Percentiles rank a stretch among this genome's conserved stretches.
phyloP scores from a whole-genome alignment of 1,140 invertebrate species.

The Anadara kagoshimensis region DNA sequence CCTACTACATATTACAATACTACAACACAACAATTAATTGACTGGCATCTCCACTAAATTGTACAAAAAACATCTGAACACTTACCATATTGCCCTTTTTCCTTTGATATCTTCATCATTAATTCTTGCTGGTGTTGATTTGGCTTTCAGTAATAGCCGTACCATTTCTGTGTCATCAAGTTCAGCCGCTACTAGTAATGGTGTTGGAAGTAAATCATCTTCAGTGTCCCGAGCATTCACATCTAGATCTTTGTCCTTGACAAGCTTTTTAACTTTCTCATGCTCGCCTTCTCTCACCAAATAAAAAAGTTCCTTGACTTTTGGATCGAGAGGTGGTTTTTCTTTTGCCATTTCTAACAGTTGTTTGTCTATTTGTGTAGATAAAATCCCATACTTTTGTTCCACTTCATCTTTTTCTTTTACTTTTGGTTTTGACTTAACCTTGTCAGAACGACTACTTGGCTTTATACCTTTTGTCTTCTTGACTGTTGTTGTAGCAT shows the following conservation, averaged over 20 bases:
- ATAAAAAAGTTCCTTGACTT: conserved; percentile 13
- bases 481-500: too few species aligned
- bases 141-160: conserved; percentile 54
- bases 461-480: too few species aligned
- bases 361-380: not conserved
- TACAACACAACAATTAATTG: too few species aligned
- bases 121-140: conserved; percentile 53
- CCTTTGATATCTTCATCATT: conserved; percentile 60
- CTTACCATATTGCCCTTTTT: conserved; percentile 63
- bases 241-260: conserved; percentile 40
- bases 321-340: not conserved
- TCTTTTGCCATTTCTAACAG: conserved; percentile 20
- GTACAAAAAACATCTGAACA: too few species aligned
- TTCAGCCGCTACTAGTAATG: conserved; percentile 57
- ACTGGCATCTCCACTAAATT: too few species aligned
- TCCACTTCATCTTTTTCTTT: too few species aligned
- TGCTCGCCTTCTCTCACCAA: conserved; percentile 6
- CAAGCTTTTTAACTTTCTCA: conserved; percentile 32
- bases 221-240: conserved; percentile 53
- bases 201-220: conserved; percentile 52
- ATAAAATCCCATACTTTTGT: too few species aligned
- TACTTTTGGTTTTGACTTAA: too few species aligned
- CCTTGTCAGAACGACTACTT: too few species aligned
- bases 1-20: too few species aligned
- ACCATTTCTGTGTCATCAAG: conserved; percentile 56